Base-by-base conservation (phyloP, 2,888 invertebrate genomes). In the Periphyllus acericola region DNA sequence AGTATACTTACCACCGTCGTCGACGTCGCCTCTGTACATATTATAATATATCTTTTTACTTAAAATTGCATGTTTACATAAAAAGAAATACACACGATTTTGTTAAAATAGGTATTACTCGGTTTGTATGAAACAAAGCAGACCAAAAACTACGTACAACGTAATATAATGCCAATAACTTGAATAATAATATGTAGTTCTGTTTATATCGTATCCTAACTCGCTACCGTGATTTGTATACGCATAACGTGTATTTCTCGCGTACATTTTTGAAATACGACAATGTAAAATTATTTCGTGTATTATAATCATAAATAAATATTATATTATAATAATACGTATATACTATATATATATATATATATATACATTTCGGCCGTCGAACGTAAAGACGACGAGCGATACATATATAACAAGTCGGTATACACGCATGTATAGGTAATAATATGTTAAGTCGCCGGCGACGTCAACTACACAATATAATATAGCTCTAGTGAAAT, bases 401-500 rank as follows among this genome's bases (percentile, higher is more conserved):
- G n/a, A 19, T 40, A 71, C 46, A 71, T 32, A 36, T 32, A 60
- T 82, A 82, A 83, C 82, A 72, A 83, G 72, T 83, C 78, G 21
- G 32, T 68, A 66, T 68, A 46, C 8, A 25, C 17, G 52, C 72
- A 19, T 46, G 66, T 40, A n/a, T 68, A 40, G 40, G 81, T 17
- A 71, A 66, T 82, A 82, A 82, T 71, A 72, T 82, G 82, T 52
- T 25, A 82, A 71, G 71, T 71, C 34, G 14, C 71, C 71, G 29
- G 32, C 8, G 46, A 66, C 81, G 71, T 52, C 46, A 34, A 81
- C 46, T 71, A 21, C 40, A 52, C 36, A 29, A 52, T 36, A 36
- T 40, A 32, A 14, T 52, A 17, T 11, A 71, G 29, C 32, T 40
- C 8, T 52, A 9, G 52, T 72, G 32, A 52, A 32, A 82, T 71